Percentiles rank a stretch among this genome's conserved stretches.
phyloP scores from a whole-genome alignment of 2,888 invertebrate species.

The Erebia palarica region DNA sequence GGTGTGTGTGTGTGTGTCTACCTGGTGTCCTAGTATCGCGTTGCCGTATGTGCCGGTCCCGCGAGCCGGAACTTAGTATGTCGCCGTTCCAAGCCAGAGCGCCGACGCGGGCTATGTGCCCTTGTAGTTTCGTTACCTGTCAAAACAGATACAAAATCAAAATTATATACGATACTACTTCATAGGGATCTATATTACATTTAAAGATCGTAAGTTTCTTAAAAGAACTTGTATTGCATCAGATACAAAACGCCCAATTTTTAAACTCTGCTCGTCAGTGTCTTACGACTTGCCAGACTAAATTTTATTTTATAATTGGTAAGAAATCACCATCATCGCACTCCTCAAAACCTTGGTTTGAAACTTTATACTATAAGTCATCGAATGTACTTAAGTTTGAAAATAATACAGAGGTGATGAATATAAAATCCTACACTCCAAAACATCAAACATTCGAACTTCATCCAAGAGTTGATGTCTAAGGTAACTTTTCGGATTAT shows the following conservation, averaged over 20 bases:
- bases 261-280: neutral
- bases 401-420: too few species aligned
- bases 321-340: too few species aligned
- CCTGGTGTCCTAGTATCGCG: conserved; percentile 95
- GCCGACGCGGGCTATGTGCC: conserved; percentile 95
- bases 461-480: too few species aligned
- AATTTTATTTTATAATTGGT: too few species aligned
- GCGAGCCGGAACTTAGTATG: conserved; percentile 95
- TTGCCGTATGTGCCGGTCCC: conserved; percentile 96
- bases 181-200: neutral
- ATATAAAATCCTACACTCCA: too few species aligned
- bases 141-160: neutral
- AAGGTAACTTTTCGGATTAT: too few species aligned
- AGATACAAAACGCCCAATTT: neutral
- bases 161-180: neutral
- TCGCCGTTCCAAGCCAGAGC: conserved; percentile 99
- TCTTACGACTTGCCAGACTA: neutral
- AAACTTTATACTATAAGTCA: too few species aligned
- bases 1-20: conserved; percentile 53
- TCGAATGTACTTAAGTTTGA: too few species aligned
- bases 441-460: too few species aligned
- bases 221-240: neutral
- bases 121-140: conserved; percentile 93
- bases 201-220: neutral
- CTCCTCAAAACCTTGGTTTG: too few species aligned